phyloP scores from a whole-genome alignment of 2,113 vertebrate genomes.

The Podocnemis expansa region DNA sequence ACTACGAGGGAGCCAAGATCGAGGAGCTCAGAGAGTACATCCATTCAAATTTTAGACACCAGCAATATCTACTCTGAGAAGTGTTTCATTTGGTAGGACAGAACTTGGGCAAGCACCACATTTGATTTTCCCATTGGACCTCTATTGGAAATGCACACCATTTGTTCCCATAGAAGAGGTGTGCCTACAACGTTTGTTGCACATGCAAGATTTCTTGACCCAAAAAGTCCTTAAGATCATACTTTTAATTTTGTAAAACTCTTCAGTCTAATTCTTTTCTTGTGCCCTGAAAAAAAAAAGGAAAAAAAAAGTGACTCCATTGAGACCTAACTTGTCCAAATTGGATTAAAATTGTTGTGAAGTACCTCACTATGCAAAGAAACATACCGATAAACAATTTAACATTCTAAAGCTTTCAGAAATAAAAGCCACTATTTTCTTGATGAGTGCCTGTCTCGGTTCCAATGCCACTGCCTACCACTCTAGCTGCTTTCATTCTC shows the following conservation, averaged over 20 bases:
- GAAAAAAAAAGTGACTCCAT: background rate
- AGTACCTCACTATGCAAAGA: background rate
- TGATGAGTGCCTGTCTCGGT: accelerated
- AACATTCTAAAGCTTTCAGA: background rate
- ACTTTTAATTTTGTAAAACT: background rate
- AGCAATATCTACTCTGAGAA: no score
- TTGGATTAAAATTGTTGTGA: background rate
- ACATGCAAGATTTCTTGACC: accelerated
- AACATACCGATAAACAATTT: background rate
- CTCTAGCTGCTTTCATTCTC: background rate
- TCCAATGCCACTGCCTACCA: accelerated
- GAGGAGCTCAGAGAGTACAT: background rate
- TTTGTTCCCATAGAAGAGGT: background rate
- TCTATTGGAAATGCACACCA: background rate
- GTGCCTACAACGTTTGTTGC: accelerated
- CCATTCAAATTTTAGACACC: accelerated
- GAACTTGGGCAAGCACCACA: accelerated
- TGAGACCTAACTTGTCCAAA: background rate
- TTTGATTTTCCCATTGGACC: background rate
- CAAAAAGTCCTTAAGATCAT: background rate
- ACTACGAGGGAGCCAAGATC: accelerated
- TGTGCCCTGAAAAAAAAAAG: background rate
- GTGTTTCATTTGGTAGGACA: background rate
- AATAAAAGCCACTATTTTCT: background rate
- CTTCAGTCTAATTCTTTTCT: background rate